Evolutionary conservation across 1,140 invertebrate genomes (phyloP).

Genomic region (Coelopa frigida): DNA sequence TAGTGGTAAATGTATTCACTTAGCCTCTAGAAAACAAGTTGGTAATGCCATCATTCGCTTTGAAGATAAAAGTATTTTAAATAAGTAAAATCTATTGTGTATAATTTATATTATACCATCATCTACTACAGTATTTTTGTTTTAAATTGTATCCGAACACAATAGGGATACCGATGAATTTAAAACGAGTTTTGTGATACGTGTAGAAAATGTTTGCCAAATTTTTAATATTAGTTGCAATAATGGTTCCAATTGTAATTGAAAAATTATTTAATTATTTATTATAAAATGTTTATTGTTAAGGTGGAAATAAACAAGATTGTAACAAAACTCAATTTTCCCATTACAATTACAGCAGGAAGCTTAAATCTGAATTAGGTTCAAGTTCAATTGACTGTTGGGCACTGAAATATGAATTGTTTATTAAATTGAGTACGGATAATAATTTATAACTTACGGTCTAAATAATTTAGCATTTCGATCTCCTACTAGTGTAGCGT

Average conservation of each 20-base stretch:
- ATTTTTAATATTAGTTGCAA: background rate
- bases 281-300: background rate
- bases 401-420: conserved; percentile 45
- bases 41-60: conserved; percentile 42
- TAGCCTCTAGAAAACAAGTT: conserved; percentile 43
- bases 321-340: background rate
- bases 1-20: conserved; percentile 33
- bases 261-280: background rate
- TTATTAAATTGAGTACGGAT: background rate
- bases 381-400: conserved; percentile 48
- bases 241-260: background rate
- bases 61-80: conserved; percentile 39
- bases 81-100: conserved; percentile 30
- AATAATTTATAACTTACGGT: conserved; percentile 47
- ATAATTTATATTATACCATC: too few species aligned
- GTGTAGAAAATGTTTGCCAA: too few species aligned
- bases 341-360: conserved; percentile 23
- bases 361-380: conserved; percentile 54
- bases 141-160: too few species aligned
- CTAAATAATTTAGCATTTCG: conserved; percentile 58
- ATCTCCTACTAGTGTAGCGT: conserved; percentile 54
- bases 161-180: too few species aligned
- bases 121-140: too few species aligned
- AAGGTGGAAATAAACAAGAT: background rate
- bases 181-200: too few species aligned